Evolutionary conservation across 2,797 vertebrate genomes (phyloP).

Genomic region (Cygnus olor): DNA sequence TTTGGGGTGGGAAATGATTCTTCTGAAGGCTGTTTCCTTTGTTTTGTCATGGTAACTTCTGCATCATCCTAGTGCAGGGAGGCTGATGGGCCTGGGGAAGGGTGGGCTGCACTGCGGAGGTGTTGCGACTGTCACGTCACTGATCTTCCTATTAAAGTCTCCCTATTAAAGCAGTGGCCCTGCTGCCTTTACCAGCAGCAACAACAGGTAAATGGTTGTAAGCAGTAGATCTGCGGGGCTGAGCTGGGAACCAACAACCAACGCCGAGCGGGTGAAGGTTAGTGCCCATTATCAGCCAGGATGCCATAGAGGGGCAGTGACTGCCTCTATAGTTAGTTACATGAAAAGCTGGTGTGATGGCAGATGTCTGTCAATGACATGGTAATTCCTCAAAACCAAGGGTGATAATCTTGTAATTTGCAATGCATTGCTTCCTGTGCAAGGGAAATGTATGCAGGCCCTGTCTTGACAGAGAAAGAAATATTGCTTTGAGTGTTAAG

Average conservation of each 20-base stretch:
- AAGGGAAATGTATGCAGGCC: background rate
- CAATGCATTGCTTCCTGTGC: background rate
- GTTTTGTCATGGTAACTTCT: background rate
- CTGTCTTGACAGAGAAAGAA: background rate
- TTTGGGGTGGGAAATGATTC: background rate
- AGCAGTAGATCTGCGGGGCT: background rate
- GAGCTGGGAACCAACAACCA: background rate
- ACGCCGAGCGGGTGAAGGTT: background rate
- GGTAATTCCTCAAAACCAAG: background rate
- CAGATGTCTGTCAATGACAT: background rate
- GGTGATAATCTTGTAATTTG: background rate
- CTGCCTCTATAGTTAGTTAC: fast-evolving
- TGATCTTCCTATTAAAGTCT: background rate
- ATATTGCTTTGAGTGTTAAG: background rate
- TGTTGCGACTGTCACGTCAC: background rate
- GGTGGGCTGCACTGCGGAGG: background rate
- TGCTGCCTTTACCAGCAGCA: background rate
- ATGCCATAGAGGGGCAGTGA: background rate
- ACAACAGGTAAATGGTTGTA: background rate
- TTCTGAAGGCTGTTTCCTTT: background rate
- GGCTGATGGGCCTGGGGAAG: background rate
- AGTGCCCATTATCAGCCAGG: fast-evolving
- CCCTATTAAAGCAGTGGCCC: background rate
- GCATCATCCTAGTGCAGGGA: background rate
- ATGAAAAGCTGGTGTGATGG: background rate